Base-by-base conservation (phyloP, 2,888 invertebrate genomes). In the Priocnemis perturbator region DNA sequence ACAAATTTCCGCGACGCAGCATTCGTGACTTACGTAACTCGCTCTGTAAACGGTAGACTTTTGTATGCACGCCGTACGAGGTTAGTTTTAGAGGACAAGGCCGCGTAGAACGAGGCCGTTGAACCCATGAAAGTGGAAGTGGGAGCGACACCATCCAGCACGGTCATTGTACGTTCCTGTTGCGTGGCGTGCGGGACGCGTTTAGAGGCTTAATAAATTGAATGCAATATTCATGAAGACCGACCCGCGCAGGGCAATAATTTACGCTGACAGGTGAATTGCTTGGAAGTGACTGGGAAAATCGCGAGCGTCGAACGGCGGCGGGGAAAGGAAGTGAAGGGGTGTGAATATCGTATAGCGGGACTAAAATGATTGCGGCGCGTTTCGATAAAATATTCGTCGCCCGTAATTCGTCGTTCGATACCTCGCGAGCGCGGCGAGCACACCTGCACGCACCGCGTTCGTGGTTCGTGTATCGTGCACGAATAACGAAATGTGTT, bases 181-280 rank as follows among this genome's bases (percentile, higher is more conserved):
- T 37, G 37, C 37, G 11, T 37, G 37, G 37, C 37, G 37, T 37
- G 37, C 37, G 37, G 37, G 37, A 37, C 37, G 50, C 50, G 20
- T 17, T 50, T 20, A 50, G 50, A 50, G 50, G 50, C 37, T 50
- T 50, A 50, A 50, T 50, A 50, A 50, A 50, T 50, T 50, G 50
- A 50, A 50, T 50, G 17, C 17, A 17, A 50, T 50, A 50, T 47
- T 17, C 48, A 45, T 37, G 30, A 17, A 56, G 23, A 30, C 48
- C 57, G 64, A 23, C 55, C 21, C 11, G 37, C 37, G 37, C 4
- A 37, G 37, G 37, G 37, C 37, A 11, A 37, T 37, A 37, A 37
- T 37, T 37, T 37, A 37, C 37, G 37, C 37, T 37, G 37, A 37
- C 37, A 37, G 37, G 37, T 37, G 37, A 37, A 37, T 37, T 37